Percentiles rank a stretch among this genome's conserved stretches.
phyloP scores from a whole-genome alignment of 2,888 invertebrate genomes.

The Actias luna region DNA sequence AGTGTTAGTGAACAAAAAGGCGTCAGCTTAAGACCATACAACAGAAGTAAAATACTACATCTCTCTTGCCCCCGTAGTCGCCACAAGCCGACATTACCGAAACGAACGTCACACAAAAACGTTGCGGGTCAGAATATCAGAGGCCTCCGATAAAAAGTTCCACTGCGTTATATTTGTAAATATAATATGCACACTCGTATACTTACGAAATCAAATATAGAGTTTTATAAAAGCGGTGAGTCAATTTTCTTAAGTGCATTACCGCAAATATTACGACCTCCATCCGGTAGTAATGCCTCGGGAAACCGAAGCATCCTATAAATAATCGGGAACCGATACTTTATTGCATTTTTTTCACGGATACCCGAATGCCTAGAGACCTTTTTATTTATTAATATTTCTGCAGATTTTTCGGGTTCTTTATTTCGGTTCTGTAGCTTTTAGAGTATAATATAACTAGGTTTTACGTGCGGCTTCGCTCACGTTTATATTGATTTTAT shows the following conservation, averaged over 20 bases:
- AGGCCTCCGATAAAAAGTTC: too few species aligned
- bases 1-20: too few species aligned
- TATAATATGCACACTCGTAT: background rate
- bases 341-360: slow-evolving; percentile 48
- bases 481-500: too few species aligned
- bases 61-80: too few species aligned
- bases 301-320: slow-evolving; percentile 46
- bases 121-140: too few species aligned
- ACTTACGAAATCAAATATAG: slow-evolving; percentile 32
- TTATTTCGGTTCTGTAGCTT: background rate
- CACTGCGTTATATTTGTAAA: background rate
- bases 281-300: slow-evolving; percentile 37
- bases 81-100: too few species aligned
- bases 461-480: too few species aligned
- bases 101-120: too few species aligned
- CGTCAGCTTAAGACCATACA: too few species aligned
- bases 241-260: slow-evolving; percentile 67
- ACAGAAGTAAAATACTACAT: too few species aligned
- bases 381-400: slow-evolving; percentile 6
- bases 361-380: slow-evolving; percentile 35
- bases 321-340: slow-evolving; percentile 49
- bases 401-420: background rate
- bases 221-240: slow-evolving; percentile 36
- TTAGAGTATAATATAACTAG: background rate
- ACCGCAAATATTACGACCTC: slow-evolving; percentile 51